Percentiles rank a stretch among this genome's conserved stretches.
Evolutionary conservation across 2,888 invertebrate species (phyloP).

Genomic region (Chrysomela aeneicollis): DNA sequence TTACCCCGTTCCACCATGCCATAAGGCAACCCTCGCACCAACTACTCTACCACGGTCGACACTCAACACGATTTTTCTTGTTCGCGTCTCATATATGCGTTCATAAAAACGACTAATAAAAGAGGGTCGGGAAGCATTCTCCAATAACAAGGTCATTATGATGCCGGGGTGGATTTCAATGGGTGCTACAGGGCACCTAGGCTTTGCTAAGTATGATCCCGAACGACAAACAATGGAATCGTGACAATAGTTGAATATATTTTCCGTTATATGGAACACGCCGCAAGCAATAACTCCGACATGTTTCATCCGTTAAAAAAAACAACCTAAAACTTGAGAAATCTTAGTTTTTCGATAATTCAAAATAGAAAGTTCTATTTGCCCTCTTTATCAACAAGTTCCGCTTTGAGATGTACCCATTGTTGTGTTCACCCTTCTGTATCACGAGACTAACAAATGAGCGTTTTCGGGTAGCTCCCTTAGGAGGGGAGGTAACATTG

Average conservation of each 20-base stretch:
- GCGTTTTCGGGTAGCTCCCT: background rate
- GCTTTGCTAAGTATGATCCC: background rate
- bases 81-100: background rate
- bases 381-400: no score
- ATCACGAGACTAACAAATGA: background rate
- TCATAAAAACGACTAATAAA: background rate
- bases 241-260: no score
- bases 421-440: no score
- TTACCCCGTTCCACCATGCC: background rate
- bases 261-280: no score
- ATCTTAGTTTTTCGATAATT: no score
- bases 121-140: background rate
- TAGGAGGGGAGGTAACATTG: no score
- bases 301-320: no score
- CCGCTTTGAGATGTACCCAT: no score
- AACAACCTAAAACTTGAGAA: no score
- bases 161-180: background rate
- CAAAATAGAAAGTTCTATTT: no score
- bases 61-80: background rate
- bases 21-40: background rate
- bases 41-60: background rate
- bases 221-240: no score
- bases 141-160: constrained; percentile 5
- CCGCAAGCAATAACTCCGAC: no score
- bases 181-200: background rate